phyloP scores from a whole-genome alignment of 2,113 vertebrate species.

The Urocolius indicus region DNA sequence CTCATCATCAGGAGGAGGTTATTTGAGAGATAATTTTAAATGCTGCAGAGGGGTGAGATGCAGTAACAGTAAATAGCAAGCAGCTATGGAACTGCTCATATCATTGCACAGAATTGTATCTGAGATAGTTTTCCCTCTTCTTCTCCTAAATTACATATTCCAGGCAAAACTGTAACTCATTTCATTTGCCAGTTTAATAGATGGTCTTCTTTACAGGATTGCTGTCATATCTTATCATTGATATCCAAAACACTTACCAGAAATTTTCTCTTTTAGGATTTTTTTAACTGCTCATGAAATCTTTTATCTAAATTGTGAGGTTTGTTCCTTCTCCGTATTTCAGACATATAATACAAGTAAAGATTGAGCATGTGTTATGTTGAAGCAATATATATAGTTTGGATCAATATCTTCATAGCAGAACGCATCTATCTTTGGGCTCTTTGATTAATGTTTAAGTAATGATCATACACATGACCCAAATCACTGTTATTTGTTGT shows the following conservation, averaged over 20 bases:
- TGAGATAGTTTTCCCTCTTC: rapidly evolving
- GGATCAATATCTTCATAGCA: neutral
- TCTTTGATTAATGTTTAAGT: neutral
- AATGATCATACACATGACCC: rapidly evolving
- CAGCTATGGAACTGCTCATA: neutral
- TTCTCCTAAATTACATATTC: neutral
- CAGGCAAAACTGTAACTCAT: neutral
- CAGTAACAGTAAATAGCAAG: neutral
- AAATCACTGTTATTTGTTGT: neutral
- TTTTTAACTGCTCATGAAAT: neutral
- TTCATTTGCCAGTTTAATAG: neutral
- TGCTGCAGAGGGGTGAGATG: neutral
- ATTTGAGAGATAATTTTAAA: neutral
- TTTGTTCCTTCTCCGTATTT: rapidly evolving
- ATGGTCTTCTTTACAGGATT: neutral
- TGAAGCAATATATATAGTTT: neutral
- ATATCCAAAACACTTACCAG: neutral
- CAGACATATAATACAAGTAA: neutral
- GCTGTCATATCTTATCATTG: neutral
- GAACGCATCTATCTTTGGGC: neutral
- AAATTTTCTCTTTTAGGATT: neutral
- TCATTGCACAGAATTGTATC: neutral
- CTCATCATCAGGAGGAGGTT: neutral
- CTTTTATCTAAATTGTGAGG: neutral
- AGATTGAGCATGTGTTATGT: rapidly evolving